phyloP scores from a whole-genome alignment of 2,888 invertebrate genomes.

The Choreutis nemorana region DNA sequence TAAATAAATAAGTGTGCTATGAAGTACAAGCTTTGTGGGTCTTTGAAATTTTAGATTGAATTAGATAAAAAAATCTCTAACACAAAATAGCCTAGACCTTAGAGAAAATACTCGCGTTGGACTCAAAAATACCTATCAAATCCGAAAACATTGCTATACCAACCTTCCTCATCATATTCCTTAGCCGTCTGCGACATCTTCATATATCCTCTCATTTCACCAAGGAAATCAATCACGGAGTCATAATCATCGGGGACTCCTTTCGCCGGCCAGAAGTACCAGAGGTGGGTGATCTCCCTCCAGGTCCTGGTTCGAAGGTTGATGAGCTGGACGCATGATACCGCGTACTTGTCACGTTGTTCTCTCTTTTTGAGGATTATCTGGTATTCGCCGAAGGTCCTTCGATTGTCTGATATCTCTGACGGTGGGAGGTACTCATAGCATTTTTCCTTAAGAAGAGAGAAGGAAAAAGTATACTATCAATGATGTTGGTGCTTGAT shows the following conservation, averaged over 20 bases:
- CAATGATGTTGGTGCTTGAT: no score
- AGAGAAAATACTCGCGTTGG: no score
- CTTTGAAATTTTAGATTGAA: no score
- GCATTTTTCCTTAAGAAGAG: constrained; percentile 77
- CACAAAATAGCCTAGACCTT: no score
- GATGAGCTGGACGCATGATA: constrained; percentile 85
- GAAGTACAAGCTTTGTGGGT: no score
- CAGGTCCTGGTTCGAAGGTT: constrained; percentile 83
- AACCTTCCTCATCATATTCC: constrained; percentile 61
- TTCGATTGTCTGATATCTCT: constrained; percentile 88
- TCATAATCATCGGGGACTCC: constrained; percentile 86
- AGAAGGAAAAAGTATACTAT: constrained; percentile 2
- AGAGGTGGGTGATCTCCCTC: constrained; percentile 89
- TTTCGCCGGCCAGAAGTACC: constrained; percentile 94
- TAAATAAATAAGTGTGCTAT: no score
- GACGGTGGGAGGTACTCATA: constrained; percentile 92
- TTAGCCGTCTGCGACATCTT: constrained; percentile 58
- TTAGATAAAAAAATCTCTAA: no score
- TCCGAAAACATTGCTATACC: no score
- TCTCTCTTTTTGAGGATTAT: constrained; percentile 88
- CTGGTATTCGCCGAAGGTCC: constrained; percentile 88
- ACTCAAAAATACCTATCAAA: no score
- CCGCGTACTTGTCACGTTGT: constrained; percentile 89
- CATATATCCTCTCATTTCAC: constrained; percentile 77
- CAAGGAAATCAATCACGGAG: constrained; percentile 85